These are phyloP conservation scores for Sarcophilus harrisii DNA, from an alignment of 2,797 vertebrate species.

Conservation along the genomic window DNA sequence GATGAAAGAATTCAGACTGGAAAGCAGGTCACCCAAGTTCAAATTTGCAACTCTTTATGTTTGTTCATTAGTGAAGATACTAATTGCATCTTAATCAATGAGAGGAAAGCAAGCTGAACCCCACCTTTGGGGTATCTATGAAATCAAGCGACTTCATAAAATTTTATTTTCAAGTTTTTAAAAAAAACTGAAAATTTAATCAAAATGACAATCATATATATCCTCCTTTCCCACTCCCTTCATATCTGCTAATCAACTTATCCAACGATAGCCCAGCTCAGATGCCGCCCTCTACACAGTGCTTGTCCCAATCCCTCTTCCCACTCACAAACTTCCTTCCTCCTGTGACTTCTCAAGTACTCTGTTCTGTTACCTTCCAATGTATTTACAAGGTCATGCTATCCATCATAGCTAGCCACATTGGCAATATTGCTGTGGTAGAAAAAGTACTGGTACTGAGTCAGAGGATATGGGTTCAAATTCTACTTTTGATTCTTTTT, in stretches of 20 bases:
- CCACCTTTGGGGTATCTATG: not conserved
- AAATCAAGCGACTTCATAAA: conserved; percentile 47
- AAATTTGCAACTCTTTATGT: not conserved
- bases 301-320: not conserved
- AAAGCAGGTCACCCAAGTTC: not conserved
- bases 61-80: conserved; percentile 37
- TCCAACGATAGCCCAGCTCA: not conserved
- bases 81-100: not conserved
- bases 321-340: not conserved
- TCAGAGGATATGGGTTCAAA: not conserved
- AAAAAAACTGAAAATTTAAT: not conserved
- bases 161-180: conserved; percentile 42
- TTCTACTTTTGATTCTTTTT: not conserved
- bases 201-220: not conserved
- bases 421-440: not conserved
- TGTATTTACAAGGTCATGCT: not conserved
- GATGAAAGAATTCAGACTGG: not conserved
- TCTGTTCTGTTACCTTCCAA: not conserved
- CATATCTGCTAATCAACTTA: not conserved
- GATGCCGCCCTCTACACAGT: not conserved
- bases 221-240: not conserved
- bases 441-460: not conserved
- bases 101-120: conserved; percentile 46
- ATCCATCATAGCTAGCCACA: not conserved
- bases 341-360: not conserved